Evolutionary conservation across 2,113 vertebrate genomes (phyloP), one percentile per base, ranked within the genome.

Genomic region (Emydocephalus ijimae): DNA sequence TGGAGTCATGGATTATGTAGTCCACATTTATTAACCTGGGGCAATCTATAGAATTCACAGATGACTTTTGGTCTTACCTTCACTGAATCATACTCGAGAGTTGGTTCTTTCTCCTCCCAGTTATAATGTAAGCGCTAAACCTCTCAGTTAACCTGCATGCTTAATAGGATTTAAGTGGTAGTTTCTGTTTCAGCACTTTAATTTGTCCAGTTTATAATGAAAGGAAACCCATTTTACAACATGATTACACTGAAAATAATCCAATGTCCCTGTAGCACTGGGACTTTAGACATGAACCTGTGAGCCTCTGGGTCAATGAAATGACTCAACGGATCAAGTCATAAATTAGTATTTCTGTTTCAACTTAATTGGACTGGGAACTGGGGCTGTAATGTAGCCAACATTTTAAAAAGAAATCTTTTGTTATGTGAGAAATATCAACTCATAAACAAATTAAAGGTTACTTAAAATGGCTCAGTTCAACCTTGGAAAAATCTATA

Each of bases 401-500:
- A 56, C 24, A 50, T 39, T 81, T 81, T 43, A 43, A 43, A 64
- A 89, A 55, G 43, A 92, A 64, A 24, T 24, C 45, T 43, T 64
- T 54, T 89, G 91, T 88, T 89, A 89, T 57, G 39, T 85, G 87
- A 59, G 39, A 92, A 89, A 56, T 48, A 56, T 92, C n/a, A 81
- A 89, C 87, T 45, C 74, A 55, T 21, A 89, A 56, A 92, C 87
- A 89, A 89, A 92, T 89, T 89, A 89, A 85, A 92, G 85, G 54
- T 92, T 92, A 57, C 87, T 69, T 55, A 48, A 89, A 85, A 89
- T 89, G 92, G 54, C 20, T 8, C 52, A 50, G 87, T 74, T 54
- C 88, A 85, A 57, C 43, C 64, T 85, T 89, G 64, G 26, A 92
- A 89, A 92, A 92, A 89, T 89, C 87, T 89, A 85, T 56, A 92